Evolutionary conservation across 2,888 invertebrate genomes (phyloP).

Genomic region (Diachrysia chrysitis): DNA sequence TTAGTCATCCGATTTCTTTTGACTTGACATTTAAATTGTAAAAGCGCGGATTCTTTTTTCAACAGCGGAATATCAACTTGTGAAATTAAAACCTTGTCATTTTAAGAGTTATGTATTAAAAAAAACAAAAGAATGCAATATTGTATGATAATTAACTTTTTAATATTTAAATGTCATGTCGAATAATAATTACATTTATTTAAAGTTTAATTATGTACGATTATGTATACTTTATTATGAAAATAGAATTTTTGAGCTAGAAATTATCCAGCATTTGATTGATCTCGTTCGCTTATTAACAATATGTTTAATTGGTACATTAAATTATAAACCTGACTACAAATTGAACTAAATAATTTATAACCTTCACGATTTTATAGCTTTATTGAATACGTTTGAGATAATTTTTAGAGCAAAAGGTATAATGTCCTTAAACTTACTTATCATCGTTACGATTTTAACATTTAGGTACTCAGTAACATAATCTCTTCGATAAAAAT

Average conservation of each 20-base stretch:
- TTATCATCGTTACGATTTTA: not conserved
- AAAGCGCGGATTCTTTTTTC: conserved; percentile 46
- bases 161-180: conserved; percentile 41
- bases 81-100: conserved; percentile 51
- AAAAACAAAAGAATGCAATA: conserved; percentile 21
- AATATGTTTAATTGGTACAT: conserved; percentile 33
- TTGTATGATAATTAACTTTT: conserved; percentile 34
- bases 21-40: conserved; percentile 55
- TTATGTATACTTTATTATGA: conserved; percentile 28
- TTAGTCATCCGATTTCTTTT: conserved; percentile 62
- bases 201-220: conserved; percentile 24
- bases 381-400: not conserved
- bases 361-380: not conserved
- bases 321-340: conserved; percentile 44
- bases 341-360: conserved; percentile 21
- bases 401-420: not conserved
- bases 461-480: not conserved
- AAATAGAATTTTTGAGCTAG: conserved; percentile 42
- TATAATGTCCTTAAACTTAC: not conserved
- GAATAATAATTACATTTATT: conserved; percentile 9
- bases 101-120: conserved; percentile 30
- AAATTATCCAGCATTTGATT: conserved; percentile 44
- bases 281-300: conserved; percentile 52
- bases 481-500: not conserved
- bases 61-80: conserved; percentile 43